Conservation (phyloP, 2,888 invertebrate species). For the Serripes groenlandicus region DNA sequence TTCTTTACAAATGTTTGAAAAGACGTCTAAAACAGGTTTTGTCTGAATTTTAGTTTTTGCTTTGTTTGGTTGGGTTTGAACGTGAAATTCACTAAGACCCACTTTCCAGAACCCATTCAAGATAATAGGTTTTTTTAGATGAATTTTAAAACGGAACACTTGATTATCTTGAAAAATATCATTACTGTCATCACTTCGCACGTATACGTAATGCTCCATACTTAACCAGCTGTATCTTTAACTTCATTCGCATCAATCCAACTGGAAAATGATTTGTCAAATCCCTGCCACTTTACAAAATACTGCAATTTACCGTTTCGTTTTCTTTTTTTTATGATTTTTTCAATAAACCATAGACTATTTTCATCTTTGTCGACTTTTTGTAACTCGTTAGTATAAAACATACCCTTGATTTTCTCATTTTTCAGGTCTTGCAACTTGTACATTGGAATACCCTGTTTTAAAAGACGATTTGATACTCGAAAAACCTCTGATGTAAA, state of each 20-base stretch:
- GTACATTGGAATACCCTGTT: conserved; percentile 37
- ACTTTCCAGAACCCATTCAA: conserved; percentile 44
- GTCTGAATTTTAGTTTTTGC: neutral
- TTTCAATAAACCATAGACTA: conserved; percentile 47
- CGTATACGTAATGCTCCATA: conserved; percentile 33
- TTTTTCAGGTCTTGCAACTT: conserved; percentile 36
- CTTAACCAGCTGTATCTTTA: conserved; percentile 1
- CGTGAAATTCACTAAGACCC: conserved; percentile 46
- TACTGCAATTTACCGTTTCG: conserved; percentile 18
- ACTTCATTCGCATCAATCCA: conserved; percentile 25
- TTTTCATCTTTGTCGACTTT: conserved; percentile 43
- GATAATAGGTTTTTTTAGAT: neutral
- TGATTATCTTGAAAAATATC: conserved; percentile 14
- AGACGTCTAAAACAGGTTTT: conserved; percentile 30
- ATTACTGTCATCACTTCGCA: conserved; percentile 22
- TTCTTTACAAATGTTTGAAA: conserved; percentile 45
- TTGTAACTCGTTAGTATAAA: conserved; percentile 40
- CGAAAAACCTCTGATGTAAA: conserved; percentile 31
- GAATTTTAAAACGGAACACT: conserved; percentile 19
- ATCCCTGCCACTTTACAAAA: conserved; percentile 39
- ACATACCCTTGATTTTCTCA: conserved; percentile 32
- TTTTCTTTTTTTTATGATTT: too few species aligned
- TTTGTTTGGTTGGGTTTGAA: conserved; percentile 3
- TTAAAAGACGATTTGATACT: neutral
- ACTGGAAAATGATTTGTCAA: conserved; percentile 29